Conservation (phyloP, 2,888 invertebrate species). For the Melipona bicolor region DNA sequence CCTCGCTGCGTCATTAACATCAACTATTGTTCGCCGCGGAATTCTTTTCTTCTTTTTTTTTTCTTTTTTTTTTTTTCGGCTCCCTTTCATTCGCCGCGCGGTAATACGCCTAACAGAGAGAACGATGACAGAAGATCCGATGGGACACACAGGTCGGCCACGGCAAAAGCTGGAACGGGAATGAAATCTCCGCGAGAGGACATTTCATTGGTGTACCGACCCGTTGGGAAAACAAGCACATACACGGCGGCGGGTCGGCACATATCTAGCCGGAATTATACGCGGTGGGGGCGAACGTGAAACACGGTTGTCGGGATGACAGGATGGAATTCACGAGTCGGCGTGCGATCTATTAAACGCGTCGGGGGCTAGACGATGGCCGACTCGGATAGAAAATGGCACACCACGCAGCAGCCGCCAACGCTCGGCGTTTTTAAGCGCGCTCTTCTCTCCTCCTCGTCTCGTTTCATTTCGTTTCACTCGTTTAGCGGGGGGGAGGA, state of each 20-base stretch:
- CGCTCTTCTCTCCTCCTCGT: conserved; percentile 9
- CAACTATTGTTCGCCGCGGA: conserved; percentile 23
- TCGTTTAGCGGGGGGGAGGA: not conserved
- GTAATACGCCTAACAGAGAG: conserved; percentile 27
- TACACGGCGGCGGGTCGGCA: conserved; percentile 25
- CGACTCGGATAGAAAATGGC: conserved; percentile 35
- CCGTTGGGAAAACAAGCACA: conserved; percentile 58
- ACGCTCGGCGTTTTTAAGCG: conserved; percentile 40
- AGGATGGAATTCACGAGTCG: conserved; percentile 74
- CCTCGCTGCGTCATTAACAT: conserved; percentile 31
- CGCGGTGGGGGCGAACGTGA: conserved; percentile 47
- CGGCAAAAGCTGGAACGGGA: conserved; percentile 37
- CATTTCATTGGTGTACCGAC: conserved; percentile 54
- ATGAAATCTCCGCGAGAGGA: conserved; percentile 55
- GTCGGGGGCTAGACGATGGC: conserved; percentile 49
- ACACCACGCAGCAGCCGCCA: not conserved
- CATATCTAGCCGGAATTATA: conserved; percentile 56
- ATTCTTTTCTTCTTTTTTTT: conserved; percentile 1
- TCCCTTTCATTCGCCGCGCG: conserved; percentile 26
- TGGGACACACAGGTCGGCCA: conserved; percentile 22
- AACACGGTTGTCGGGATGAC: conserved; percentile 66
- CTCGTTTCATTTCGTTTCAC: conserved; percentile 39
- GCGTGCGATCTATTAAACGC: conserved; percentile 76
- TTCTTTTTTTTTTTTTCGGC: too few species aligned
- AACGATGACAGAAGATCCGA: conserved; percentile 46